Evolutionary conservation across 2,888 invertebrate species (phyloP), one percentile per base, ranked within the genome.

Genomic region (Diadegma fenestrale): DNA sequence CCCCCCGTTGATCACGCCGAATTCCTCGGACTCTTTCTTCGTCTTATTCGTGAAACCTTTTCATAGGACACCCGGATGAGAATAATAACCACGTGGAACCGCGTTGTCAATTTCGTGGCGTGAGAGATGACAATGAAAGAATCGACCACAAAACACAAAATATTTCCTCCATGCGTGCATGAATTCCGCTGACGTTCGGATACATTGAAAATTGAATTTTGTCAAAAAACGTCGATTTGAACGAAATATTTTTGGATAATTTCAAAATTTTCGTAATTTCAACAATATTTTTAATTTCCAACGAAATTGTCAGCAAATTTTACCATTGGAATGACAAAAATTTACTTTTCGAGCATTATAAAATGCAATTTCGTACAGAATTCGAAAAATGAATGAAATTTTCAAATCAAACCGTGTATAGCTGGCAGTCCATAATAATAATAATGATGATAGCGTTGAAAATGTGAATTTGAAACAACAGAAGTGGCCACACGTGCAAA

Each of bases 61-160:
- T 64, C 76, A 19, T 33, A 61, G 43, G 64, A 54, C 33, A 26
- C 26, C 19, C 37, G 54, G 22, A n/a, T 22, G 51, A 26, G 63
- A 66, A 73, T 22, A 69, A 71, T 54, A 82, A 72, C 76, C 76
- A 73, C 61, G 61, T 51, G 73, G 82, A 73, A 75, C 43, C 45
- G 75, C 45, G 75, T 73, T 45, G 26, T 76, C 45, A 78, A 58
- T 79, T 83, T 69, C 45, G 41, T 69, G 69, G 68, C 71, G 68
- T 63, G 73, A 79, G 79, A 68, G 71, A 64, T 43, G 45, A 51
- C 48, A 58, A 80, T 12, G 64, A 63, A 41, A 26, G 58, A 73
- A 61, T 33, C 19, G 48, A 80, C 68, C 68, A 48, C 22, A 69
- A 30, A 75, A 66, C n/a, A 41, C n/a, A 41, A 30, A 68, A 68